A percentile compares a stretch with the other conserved stretches of the same genome.
Evolutionary conservation across 2,113 vertebrate species (phyloP).

Genomic region (Myocastor coypus): DNA sequence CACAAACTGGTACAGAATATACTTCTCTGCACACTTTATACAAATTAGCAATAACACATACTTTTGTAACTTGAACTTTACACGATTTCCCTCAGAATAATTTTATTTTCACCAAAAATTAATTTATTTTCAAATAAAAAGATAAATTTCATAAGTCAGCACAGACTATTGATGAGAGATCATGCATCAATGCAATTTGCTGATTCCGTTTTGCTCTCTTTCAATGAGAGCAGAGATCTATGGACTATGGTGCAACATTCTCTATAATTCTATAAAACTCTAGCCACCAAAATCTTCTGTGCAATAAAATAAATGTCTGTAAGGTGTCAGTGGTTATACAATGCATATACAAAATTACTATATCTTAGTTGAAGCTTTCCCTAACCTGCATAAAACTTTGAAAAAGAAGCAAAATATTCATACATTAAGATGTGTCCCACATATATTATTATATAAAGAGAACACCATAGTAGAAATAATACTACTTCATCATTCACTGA

Average conservation of each 20-base stretch:
- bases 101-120: slow-evolving; percentile 24
- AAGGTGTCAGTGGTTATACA: not conserved
- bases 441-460: not conserved
- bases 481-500: not conserved
- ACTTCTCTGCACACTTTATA: not conserved
- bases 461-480: not conserved
- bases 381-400: not conserved
- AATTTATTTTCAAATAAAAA: slow-evolving; percentile 39
- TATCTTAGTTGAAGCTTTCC: not conserved
- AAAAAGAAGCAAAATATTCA: not conserved
- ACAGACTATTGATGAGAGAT: not conserved
- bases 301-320: not conserved
- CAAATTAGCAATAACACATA: not conserved
- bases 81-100: not conserved
- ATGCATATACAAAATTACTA: not conserved
- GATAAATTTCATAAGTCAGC: not conserved
- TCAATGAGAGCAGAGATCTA: not conserved
- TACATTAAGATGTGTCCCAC: not conserved
- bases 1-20: not conserved
- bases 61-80: slow-evolving; percentile 6
- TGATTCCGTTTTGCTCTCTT: not conserved
- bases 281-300: not conserved
- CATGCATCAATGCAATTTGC: not conserved
- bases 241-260: not conserved
- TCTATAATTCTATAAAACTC: not conserved